Evolutionary conservation across 2,797 vertebrate genomes (phyloP).

Genomic region (Parotocinclus haroldoi): DNA sequence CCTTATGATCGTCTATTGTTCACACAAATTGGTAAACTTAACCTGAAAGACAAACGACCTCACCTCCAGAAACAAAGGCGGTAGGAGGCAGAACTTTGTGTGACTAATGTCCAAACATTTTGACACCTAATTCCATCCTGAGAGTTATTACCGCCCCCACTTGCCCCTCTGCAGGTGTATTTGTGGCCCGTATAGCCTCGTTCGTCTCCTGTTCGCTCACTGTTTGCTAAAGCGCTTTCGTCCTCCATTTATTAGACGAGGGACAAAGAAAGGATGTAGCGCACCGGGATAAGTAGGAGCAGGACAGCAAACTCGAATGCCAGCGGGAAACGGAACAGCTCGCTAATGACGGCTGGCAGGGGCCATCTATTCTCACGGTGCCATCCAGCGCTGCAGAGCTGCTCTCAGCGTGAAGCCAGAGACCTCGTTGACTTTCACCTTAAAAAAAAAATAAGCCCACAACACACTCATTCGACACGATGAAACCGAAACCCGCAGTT

Average conservation of each 20-base stretch:
- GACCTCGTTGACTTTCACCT: constrained; percentile 39
- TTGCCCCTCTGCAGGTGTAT: constrained; percentile 17
- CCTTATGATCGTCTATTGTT: too few species aligned
- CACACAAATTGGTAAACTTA: too few species aligned
- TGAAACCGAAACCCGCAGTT: neutral
- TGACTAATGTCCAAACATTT: neutral
- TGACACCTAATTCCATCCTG: neutral
- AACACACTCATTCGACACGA: neutral
- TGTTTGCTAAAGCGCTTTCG: constrained; percentile 50
- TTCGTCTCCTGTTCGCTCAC: constrained; percentile 51
- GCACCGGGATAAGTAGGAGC: constrained; percentile 31
- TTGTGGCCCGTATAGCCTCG: constrained; percentile 29
- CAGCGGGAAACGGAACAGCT: constrained; percentile 64
- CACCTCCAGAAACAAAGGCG: neutral
- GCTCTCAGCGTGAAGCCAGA: constrained; percentile 51
- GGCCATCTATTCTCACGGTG: constrained; percentile 68
- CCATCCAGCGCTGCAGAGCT: constrained; percentile 53
- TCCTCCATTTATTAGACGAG: constrained; percentile 56
- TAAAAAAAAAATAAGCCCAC: constrained; percentile 23
- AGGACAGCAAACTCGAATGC: constrained; percentile 56
- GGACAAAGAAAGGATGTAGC: constrained; percentile 37
- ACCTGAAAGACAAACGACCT: neutral
- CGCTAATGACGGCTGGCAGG: constrained; percentile 70
- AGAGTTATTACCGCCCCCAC: neutral
- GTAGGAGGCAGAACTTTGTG: neutral